Base-by-base conservation (phyloP, 2,113 vertebrate genomes). In the Corydoras sp. region DNA sequence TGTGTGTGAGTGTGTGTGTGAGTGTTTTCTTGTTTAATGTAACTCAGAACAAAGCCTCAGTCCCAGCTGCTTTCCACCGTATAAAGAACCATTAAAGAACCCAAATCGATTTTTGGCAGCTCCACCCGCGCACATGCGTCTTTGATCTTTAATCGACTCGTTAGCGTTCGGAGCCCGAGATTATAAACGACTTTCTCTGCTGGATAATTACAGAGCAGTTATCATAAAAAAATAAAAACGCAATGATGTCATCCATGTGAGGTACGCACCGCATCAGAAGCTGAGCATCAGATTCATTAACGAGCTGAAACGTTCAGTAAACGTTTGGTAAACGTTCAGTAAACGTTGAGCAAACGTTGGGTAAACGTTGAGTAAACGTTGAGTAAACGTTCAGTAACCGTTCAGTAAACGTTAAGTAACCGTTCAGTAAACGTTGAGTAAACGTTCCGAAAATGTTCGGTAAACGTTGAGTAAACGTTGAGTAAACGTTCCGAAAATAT, bases 61-160 rank as follows among this genome's bases (percentile, higher is more conserved):
- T 64, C 69, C 1, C 69, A 56, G 71, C 18, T 60, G 63, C 63
- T 13, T 53, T 65, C 15, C 55, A 24, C 55, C 14, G 11, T 53
- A 32, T 59, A 73, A 73, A 65, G 64, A 73, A 54, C 62, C 65
- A 65, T 62, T 71, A 65, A 58, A 48, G n/a, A 11, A 24, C 10
- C 10, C 35, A 18, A 43, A 73, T 60, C 62, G 10, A 56, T 30
- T 65, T 51, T 50, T 66, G 63, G 71, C 63, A 13, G 30, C 48
- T 7, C 35, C 9, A 1, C 43, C 60, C 24, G n/a, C 9, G 29
- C 30, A 61, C 24, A 70, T 62, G 30, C 29, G n/a, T 10, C 15
- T 65, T 72, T 59, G 30, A 50, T 58, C 35, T 58, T 29, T 31
- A 49, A 70, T 70, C 53, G 51, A 43, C 12, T 35, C 14, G 6